Conservation (phyloP, 2,888 invertebrate genomes). For the Panopea generosa region DNA sequence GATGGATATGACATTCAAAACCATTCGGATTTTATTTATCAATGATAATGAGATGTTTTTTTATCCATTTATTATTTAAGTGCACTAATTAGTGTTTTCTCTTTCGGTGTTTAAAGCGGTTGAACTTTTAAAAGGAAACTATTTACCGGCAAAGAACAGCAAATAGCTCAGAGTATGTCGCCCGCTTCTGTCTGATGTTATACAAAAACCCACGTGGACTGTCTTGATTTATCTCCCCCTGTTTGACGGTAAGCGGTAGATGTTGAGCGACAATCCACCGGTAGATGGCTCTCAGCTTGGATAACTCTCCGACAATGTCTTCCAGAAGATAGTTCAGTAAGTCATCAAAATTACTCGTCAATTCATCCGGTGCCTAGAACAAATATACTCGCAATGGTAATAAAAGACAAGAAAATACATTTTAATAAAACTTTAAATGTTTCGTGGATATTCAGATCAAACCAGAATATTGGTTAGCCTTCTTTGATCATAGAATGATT, state of each 20-base stretch:
- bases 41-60: no score
- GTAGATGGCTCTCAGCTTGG: conserved; percentile 63
- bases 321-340: conserved; percentile 60
- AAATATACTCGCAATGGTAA: not conserved
- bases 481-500: no score
- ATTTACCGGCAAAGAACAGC: conserved; percentile 68
- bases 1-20: no score
- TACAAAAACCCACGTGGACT: conserved; percentile 64
- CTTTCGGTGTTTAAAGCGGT: no score
- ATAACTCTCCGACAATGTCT: conserved; percentile 48
- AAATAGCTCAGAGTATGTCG: conserved; percentile 62
- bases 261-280: conserved; percentile 64
- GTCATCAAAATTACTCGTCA: conserved; percentile 56
- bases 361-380: conserved; percentile 44
- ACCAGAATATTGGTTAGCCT: no score
- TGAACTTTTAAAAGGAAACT: no score
- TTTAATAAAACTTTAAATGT: no score
- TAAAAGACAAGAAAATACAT: no score
- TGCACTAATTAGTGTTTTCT: no score
- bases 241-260: conserved; percentile 44
- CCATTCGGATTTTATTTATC: no score
- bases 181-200: conserved; percentile 54
- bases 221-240: conserved; percentile 45
- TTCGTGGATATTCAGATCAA: no score
- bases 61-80: no score